These are phyloP conservation scores for Serripes groenlandicus DNA, from an alignment of 2,888 invertebrate species.

Conservation along the genomic window DNA sequence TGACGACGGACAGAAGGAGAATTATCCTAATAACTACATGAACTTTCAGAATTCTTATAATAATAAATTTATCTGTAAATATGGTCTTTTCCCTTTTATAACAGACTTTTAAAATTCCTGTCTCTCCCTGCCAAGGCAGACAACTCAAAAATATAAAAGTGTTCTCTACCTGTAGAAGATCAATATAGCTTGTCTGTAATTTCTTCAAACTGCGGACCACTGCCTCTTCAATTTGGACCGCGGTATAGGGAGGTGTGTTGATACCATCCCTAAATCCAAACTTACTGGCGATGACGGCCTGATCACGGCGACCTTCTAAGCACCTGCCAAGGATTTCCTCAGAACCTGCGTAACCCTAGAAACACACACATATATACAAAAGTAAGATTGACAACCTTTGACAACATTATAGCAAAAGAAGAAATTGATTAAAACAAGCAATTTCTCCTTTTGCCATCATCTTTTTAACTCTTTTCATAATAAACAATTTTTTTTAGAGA, in stretches of 20 bases:
- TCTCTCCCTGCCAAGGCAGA: too few species aligned
- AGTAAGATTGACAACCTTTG: too few species aligned
- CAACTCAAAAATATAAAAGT: too few species aligned
- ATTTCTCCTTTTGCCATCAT: background rate
- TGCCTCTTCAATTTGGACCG: constrained; percentile 81
- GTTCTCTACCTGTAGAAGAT: constrained; percentile 84
- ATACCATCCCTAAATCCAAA: constrained; percentile 81
- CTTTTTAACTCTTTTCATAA: too few species aligned
- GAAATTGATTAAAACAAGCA: background rate
- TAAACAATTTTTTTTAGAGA: too few species aligned
- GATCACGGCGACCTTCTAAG: constrained; percentile 78
- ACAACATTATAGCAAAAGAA: background rate
- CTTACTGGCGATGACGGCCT: constrained; percentile 83
- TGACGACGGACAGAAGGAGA: too few species aligned
- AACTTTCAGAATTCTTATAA: too few species aligned
- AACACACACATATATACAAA: background rate
- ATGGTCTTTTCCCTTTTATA: too few species aligned
- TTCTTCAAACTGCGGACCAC: constrained; percentile 75
- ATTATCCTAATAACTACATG: too few species aligned
- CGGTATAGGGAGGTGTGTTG: constrained; percentile 77
- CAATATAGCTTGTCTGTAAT: constrained; percentile 83
- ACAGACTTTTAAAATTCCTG: too few species aligned
- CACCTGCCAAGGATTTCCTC: constrained; percentile 82
- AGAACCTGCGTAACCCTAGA: constrained; percentile 83
- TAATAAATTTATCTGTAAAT: too few species aligned